Conservation (phyloP, 2,888 invertebrate genomes). For the Aphidius colemani region DNA sequence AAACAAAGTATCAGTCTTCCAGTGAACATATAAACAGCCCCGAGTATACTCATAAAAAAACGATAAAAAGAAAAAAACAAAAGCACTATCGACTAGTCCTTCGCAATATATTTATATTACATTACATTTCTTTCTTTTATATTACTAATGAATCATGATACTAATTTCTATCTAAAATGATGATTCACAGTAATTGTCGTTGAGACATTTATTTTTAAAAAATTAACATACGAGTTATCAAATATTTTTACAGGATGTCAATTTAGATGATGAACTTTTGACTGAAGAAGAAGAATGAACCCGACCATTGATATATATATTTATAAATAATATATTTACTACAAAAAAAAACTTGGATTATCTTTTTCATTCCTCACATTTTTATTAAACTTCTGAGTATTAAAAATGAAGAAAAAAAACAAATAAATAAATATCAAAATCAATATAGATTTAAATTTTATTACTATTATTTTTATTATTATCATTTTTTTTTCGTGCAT, state of each 20-base stretch:
- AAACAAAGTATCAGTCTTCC: constrained; percentile 54
- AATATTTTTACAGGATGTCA: constrained; percentile 68
- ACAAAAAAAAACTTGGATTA: constrained; percentile 1
- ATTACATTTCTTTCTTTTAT: constrained; percentile 34
- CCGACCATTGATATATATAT: no score
- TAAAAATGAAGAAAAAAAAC: constrained; percentile 25
- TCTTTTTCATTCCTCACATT: constrained; percentile 33
- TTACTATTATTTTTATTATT: constrained; percentile 22
- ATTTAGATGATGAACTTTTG: constrained; percentile 74
- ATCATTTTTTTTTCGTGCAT: constrained; percentile 12
- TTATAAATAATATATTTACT: no score
- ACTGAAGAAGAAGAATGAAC: constrained; percentile 62
- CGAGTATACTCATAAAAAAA: constrained; percentile 39
- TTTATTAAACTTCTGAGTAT: constrained; percentile 36
- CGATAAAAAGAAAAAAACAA: constrained; percentile 21
- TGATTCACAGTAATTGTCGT: constrained; percentile 1
- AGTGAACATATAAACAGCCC: constrained; percentile 46
- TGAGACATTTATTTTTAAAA: neutral
- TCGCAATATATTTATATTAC: constrained; percentile 40
- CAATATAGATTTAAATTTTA: constrained; percentile 27
- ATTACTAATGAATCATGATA: constrained; percentile 10
- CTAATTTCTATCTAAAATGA: neutral
- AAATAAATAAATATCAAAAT: constrained; percentile 23
- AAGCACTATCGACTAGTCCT: constrained; percentile 19
- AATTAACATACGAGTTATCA: constrained; percentile 5